Base-by-base conservation (phyloP, 2,797 vertebrate species). In the Oreonectes daqikongensis region DNA sequence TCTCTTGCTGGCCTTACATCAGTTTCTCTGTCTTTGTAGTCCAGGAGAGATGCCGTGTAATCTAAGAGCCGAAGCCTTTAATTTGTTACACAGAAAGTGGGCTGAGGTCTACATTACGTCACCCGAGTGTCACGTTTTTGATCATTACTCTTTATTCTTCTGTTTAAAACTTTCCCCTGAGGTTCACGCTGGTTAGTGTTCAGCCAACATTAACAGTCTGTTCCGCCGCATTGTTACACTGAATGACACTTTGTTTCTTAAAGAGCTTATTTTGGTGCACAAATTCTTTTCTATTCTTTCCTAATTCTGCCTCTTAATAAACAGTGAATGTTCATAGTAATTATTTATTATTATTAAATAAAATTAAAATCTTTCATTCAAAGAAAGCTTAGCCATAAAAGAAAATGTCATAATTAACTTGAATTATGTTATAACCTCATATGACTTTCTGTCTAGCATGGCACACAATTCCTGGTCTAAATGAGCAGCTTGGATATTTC, bases 61-160 rank as follows among this genome's bases (percentile, higher is more conserved):
- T 73, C 22, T 61, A 69, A 61, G 75, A 52, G 55, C 57, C 18
- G 40, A 67, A 78, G 60, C 32, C 64, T 79, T 78, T 78, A 80
- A 82, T 42, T 46, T 67, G 57, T 71, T 69, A 32, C 50, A 44
- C 11, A 30, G 1, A 69, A 67, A 67, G 50, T 14, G 64, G 38
- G 44, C 65, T 68, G 69, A 79, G 44, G 40, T 64, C 63, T 38
- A 61, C 40, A 12, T 10, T 42, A 42, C 52, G 72, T 67, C 48
- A 32, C 30, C 55, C 35, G 26, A 70, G 74, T 44, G 69, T 77
- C 67, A 78, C 53, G 5, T 46, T 68, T 57, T 30, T 52, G 40
- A 24, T 59, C 52, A 68, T 76, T 67, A 66, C 38, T 60, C 18
- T 30, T 44, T 57, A 15, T 46, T 53, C 40, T 69, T 69, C 75